These are phyloP conservation scores for Trisateles emortualis DNA, from an alignment of 2,888 invertebrate genomes.

Conservation along the genomic window DNA sequence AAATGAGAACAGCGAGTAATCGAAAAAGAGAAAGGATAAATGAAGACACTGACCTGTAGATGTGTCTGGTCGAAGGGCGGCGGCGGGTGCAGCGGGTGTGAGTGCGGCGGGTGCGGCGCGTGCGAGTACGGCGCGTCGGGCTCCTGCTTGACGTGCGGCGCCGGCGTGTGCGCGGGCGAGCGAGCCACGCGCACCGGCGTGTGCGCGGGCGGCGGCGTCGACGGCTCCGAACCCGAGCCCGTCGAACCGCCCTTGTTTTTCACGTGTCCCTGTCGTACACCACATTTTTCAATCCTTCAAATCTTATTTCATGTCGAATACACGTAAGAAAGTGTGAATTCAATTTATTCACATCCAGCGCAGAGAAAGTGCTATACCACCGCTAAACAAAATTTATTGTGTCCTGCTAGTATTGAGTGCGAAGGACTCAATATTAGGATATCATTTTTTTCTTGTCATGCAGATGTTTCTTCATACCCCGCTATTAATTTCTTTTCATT, in stretches of 20 bases:
- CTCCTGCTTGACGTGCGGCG: slow-evolving; percentile 64
- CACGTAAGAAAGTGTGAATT: too few species aligned
- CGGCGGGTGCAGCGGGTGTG: slow-evolving; percentile 65
- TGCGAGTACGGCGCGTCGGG: slow-evolving; percentile 49
- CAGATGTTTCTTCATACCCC: too few species aligned
- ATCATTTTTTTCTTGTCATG: too few species aligned
- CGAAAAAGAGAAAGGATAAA: neutral
- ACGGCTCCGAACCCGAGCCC: slow-evolving; percentile 83
- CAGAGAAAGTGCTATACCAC: too few species aligned
- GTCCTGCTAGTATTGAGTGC: too few species aligned
- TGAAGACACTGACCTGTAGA: slow-evolving; percentile 64
- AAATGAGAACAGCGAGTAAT: neutral
- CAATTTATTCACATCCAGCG: too few species aligned
- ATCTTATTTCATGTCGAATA: too few species aligned
- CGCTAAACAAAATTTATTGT: too few species aligned
- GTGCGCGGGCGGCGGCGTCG: slow-evolving; percentile 83
- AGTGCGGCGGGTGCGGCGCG: slow-evolving; percentile 60
- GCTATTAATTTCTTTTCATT: too few species aligned
- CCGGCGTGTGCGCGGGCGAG: slow-evolving; percentile 81
- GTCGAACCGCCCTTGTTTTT: slow-evolving; percentile 77
- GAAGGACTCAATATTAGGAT: too few species aligned
- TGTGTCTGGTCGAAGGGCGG: slow-evolving; percentile 76
- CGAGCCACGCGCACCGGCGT: slow-evolving; percentile 65
- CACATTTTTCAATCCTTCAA: neutral
- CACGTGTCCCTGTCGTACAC: slow-evolving; percentile 62